These are phyloP conservation scores for Naso thynnoides DNA, from an alignment of 2,797 vertebrate genomes.

Conservation along the genomic window DNA sequence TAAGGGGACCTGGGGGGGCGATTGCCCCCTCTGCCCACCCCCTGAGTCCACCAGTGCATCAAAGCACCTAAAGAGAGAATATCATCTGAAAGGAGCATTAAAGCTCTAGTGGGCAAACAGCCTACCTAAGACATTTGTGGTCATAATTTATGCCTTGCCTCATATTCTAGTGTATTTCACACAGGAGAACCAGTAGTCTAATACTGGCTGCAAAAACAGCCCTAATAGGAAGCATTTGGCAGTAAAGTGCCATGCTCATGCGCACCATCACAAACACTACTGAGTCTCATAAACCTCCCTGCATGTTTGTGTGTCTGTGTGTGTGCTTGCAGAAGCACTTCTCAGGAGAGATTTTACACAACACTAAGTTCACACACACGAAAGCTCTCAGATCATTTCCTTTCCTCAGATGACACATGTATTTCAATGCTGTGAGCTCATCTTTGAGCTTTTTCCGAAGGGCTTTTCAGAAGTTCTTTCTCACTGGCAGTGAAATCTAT, in stretches of 20 bases:
- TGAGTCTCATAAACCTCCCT: slow-evolving; percentile 3
- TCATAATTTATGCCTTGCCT: neutral
- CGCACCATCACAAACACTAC: slow-evolving; percentile 16
- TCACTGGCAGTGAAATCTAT: slow-evolving; percentile 47
- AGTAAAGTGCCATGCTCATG: slow-evolving; percentile 10
- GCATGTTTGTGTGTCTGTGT: neutral
- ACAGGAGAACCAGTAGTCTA: neutral
- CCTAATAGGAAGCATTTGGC: slow-evolving; percentile 5
- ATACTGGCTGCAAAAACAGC: neutral
- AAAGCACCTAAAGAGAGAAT: slow-evolving; percentile 10
- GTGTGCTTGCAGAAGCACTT: slow-evolving; percentile 7
- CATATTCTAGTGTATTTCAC: neutral
- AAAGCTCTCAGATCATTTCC: slow-evolving; percentile 39
- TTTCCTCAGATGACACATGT: slow-evolving; percentile 45
- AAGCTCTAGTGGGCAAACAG: neutral
- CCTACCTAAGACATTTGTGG: neutral
- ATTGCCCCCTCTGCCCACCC: too few relatives aligned
- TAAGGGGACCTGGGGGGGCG: too few relatives aligned
- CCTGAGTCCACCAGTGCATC: too few relatives aligned
- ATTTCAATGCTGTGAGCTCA: slow-evolving; percentile 37
- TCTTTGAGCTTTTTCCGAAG: slow-evolving; percentile 45
- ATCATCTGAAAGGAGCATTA: neutral
- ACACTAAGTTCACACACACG: slow-evolving; percentile 27
- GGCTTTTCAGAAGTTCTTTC: slow-evolving; percentile 46
- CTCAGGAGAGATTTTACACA: slow-evolving; percentile 16